Conservation (phyloP, 2,888 invertebrate genomes). For the Tribolium freemani region DNA sequence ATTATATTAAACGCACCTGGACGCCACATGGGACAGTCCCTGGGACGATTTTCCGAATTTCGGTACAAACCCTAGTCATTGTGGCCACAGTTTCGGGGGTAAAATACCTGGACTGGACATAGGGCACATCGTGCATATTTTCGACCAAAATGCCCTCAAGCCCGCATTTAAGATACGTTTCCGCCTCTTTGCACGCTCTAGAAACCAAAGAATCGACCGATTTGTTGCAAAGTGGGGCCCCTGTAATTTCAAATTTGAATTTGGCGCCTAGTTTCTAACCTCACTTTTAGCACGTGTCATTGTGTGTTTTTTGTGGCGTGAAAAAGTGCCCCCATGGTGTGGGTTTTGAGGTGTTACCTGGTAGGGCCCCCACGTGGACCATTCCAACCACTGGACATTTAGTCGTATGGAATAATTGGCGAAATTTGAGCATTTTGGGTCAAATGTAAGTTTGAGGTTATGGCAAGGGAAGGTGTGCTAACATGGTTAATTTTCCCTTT, state of each 20-base stretch:
- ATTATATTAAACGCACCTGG: too few relatives aligned
- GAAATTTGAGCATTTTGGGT: constrained; percentile 50
- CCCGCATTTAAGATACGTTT: constrained; percentile 72
- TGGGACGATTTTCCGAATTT: constrained; percentile 72
- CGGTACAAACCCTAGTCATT: constrained; percentile 77
- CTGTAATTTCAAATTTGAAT: constrained; percentile 61
- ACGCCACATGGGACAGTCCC: constrained; percentile 72
- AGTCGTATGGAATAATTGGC: constrained; percentile 46
- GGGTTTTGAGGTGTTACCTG: constrained; percentile 70
- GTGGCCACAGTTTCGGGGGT: constrained; percentile 78
- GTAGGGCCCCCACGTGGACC: constrained; percentile 79
- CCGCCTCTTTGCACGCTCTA: constrained; percentile 74
- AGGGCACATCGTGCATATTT: constrained; percentile 87
- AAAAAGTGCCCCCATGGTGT: background rate
- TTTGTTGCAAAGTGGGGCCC: constrained; percentile 74
- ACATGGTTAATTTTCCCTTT: too few relatives aligned
- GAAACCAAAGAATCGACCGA: constrained; percentile 72
- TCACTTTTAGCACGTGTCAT: background rate
- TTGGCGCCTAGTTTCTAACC: constrained; percentile 12
- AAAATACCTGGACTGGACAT: constrained; percentile 72
- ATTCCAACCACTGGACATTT: constrained; percentile 76
- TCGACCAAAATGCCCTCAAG: constrained; percentile 80
- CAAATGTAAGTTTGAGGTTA: constrained; percentile 11
- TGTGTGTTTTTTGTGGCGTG: background rate
- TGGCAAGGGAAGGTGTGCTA: background rate